Evolutionary conservation across 2,888 invertebrate species (phyloP).

Genomic region (Cartodere bifasciata): DNA sequence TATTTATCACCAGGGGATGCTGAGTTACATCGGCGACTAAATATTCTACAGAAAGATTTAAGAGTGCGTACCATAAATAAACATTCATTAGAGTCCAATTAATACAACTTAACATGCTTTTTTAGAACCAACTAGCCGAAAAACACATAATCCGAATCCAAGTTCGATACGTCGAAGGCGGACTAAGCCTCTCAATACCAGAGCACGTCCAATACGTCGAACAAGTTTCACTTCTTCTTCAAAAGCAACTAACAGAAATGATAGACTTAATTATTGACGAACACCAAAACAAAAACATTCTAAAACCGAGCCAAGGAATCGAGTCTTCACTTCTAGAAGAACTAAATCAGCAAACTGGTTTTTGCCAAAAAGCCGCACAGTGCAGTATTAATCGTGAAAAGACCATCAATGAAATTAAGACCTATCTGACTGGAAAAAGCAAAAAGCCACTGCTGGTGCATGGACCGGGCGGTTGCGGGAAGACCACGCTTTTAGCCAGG

Average conservation of each 20-base stretch:
- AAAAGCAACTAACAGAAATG: slow-evolving; percentile 52
- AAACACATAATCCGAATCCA: slow-evolving; percentile 56
- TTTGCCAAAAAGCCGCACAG: slow-evolving; percentile 57
- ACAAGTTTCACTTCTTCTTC: slow-evolving; percentile 46
- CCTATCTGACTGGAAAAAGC: slow-evolving; percentile 49
- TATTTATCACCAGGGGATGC: slow-evolving; percentile 42
- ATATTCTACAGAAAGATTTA: slow-evolving; percentile 58
- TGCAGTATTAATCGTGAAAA: slow-evolving; percentile 57
- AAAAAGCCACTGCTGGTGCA: slow-evolving; percentile 56
- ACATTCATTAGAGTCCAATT: background rate
- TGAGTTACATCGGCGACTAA: slow-evolving; percentile 56
- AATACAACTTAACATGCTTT: slow-evolving; percentile 11
- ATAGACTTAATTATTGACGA: slow-evolving; percentile 58
- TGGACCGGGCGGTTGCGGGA: slow-evolving; percentile 73
- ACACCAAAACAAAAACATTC: slow-evolving; percentile 43
- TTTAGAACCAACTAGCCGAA: slow-evolving; percentile 55
- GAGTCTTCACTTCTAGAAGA: slow-evolving; percentile 52
- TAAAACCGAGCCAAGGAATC: slow-evolving; percentile 49
- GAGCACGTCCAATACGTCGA: slow-evolving; percentile 52
- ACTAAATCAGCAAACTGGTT: slow-evolving; percentile 55
- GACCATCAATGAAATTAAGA: slow-evolving; percentile 52
- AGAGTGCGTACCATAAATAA: slow-evolving; percentile 38
- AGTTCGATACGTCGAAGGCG: slow-evolving; percentile 39
- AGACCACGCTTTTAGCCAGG: slow-evolving; percentile 66
- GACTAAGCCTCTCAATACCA: slow-evolving; percentile 38